Evolutionary conservation across 2,797 vertebrate species (phyloP).

Genomic region (Tenualosa thibaudeaui): DNA sequence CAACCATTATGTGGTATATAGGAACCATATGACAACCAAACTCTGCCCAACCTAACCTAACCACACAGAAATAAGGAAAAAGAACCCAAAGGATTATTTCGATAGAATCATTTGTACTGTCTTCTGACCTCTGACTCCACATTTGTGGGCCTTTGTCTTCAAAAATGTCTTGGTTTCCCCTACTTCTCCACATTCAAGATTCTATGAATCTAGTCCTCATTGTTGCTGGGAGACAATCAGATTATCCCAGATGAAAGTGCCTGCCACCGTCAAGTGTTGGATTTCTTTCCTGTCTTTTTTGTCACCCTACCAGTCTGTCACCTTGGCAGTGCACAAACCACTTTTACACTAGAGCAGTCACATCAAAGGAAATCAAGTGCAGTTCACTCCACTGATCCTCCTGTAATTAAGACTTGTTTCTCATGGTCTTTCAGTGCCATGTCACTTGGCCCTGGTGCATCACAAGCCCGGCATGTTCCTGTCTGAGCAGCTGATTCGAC

Average conservation of each 20-base stretch:
- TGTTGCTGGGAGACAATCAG: constrained; percentile 7
- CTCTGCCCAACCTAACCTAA: not conserved
- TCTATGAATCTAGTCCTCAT: not conserved
- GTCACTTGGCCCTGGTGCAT: constrained; percentile 43
- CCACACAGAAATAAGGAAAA: not conserved
- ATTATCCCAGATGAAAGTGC: not conserved
- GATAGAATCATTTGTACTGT: not conserved
- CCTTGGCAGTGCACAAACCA: not conserved
- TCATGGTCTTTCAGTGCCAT: constrained; percentile 42
- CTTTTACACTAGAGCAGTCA: not conserved
- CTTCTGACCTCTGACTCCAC: not conserved
- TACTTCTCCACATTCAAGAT: not conserved
- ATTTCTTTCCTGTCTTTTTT: not conserved
- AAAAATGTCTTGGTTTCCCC: not conserved
- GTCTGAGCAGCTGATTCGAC: constrained; percentile 37
- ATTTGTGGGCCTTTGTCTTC: not conserved
- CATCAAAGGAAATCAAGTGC: not conserved
- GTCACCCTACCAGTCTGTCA: not conserved
- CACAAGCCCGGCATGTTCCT: constrained; percentile 34
- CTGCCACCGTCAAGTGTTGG: not conserved
- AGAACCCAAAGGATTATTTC: not conserved
- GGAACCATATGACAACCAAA: not conserved
- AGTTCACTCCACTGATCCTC: not conserved
- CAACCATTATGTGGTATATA: not conserved
- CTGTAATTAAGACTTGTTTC: constrained; percentile 14